phyloP scores from a whole-genome alignment of 2,113 vertebrate species.

The Anser cygnoides region DNA sequence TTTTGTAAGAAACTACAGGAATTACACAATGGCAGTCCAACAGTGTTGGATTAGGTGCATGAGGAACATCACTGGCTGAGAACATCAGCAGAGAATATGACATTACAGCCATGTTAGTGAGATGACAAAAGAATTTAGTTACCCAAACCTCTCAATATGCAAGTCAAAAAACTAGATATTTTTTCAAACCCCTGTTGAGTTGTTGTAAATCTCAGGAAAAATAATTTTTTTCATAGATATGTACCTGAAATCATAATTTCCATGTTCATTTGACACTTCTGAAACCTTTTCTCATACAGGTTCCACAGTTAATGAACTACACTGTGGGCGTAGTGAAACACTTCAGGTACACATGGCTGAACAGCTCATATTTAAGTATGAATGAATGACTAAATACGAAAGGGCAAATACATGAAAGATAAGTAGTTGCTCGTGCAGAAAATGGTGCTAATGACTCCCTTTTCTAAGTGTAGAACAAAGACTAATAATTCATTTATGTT shows the following conservation, averaged over 20 bases:
- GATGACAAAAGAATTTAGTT: background rate
- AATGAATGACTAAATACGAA: background rate
- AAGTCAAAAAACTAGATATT: background rate
- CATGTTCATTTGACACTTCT: background rate
- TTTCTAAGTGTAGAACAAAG: background rate
- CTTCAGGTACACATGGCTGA: background rate
- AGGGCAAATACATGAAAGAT: background rate
- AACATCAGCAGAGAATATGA: background rate
- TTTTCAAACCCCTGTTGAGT: background rate
- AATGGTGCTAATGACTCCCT: background rate
- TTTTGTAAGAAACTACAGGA: background rate
- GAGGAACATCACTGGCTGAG: background rate
- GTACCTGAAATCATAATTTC: background rate
- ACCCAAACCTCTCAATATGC: background rate
- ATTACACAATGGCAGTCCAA: background rate
- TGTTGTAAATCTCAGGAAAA: background rate
- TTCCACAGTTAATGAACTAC: background rate
- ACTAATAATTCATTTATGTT: background rate
- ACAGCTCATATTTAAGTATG: background rate
- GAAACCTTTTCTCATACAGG: background rate
- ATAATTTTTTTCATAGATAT: background rate
- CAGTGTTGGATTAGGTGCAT: background rate
- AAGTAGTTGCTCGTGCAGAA: background rate
- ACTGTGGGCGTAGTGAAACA: background rate
- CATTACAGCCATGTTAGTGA: fast-evolving